Conservation (phyloP, 1,140 invertebrate species). For the Carposina sasakii region DNA sequence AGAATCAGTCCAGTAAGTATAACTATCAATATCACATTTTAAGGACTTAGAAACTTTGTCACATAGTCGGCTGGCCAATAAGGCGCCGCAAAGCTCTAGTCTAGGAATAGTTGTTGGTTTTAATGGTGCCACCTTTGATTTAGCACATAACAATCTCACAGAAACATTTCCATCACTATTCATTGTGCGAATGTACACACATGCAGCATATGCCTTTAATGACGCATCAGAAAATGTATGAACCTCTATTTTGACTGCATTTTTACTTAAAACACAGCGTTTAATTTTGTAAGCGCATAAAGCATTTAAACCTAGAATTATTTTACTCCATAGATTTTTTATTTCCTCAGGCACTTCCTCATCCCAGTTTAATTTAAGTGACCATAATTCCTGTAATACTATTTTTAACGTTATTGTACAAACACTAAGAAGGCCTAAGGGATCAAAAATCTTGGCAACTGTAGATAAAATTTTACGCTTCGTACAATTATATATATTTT, state of each 20-base stretch:
- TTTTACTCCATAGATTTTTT: too few relatives aligned
- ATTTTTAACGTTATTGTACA: neutral
- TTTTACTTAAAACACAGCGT: neutral
- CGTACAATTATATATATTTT: too few relatives aligned
- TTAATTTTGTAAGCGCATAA: neutral
- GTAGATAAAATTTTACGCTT: neutral
- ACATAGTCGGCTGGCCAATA: neutral
- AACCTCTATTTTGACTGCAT: neutral
- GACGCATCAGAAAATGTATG: neutral
- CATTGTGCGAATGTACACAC: neutral
- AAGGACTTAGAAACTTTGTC: neutral
- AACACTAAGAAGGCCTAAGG: neutral
- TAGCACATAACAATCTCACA: neutral
- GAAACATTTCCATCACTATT: neutral
- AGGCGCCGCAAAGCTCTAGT: neutral
- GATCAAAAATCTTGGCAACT: slow-evolving; percentile 1
- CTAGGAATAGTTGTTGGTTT: neutral
- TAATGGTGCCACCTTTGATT: neutral
- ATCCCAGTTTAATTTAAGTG: neutral
- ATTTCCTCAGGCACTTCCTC: neutral
- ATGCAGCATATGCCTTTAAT: neutral
- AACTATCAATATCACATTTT: neutral
- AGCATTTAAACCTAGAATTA: neutral
- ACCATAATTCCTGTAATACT: neutral
- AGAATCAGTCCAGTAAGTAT: neutral